Base-by-base conservation (phyloP, 2,797 vertebrate genomes). In the Pelobates cultripes region DNA sequence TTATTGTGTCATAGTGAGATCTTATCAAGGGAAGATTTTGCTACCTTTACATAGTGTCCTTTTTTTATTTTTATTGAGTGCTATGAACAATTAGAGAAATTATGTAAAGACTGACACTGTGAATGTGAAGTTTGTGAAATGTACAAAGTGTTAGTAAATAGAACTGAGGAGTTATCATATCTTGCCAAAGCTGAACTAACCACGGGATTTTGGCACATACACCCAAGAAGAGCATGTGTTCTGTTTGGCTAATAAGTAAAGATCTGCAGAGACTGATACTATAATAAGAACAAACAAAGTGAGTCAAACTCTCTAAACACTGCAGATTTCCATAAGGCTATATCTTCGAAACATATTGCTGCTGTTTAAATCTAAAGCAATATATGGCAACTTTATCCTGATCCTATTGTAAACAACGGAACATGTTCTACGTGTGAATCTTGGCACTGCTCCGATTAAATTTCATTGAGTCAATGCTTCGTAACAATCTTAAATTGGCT, bases 191-290 rank as follows among this genome's bases (percentile, higher is more conserved):
- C 43, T 15, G 15, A 63, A 64, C 60, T 53, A 60, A 75, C 15
- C 42, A 75, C 28, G n/a, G 43, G 43, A 45, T 75, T 75, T 64
- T 76, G 74, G 57, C 74, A 47, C 74, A 76, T 44, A 8, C 40
- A 66, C 4, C 8, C 15, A 40, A 45, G 8, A 76, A 66, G 51
- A 70, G 40, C 4, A 4, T 42, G 68, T 41, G 43, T 44, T 67
- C 44, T 76, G 60, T 67, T 75, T 44, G 10, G 28, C 43, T 12
- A 60, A 64, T 64, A 75, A 75, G 53, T 15, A 74, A 14, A 75
- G 15, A 15, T 9, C 60, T 44, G 45, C 4, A 45, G 61, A 75
- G 61, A 66, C 10, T 45, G 74, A 76, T 47, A 70, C 43, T 15
- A 70, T 44, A 15, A n/a, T 70, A 70, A 70, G 43, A 44, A 70